Conservation (phyloP, 2,888 invertebrate species). For the Hypsopygia costalis region DNA sequence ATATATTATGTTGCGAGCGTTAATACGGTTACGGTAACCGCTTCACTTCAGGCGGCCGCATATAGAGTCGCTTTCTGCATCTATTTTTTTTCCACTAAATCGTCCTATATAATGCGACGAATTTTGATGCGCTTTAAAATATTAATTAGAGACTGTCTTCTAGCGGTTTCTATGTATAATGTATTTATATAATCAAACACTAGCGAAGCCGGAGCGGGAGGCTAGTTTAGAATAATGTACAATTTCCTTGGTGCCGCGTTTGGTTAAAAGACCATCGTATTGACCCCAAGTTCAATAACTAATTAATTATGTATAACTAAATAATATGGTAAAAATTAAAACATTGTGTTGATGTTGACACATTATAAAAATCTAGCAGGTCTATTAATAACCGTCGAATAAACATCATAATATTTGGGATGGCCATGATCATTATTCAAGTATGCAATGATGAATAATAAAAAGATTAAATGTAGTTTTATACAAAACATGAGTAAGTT, state of each 20-base stretch:
- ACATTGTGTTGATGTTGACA: slow-evolving; percentile 35
- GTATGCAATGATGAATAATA: slow-evolving; percentile 48
- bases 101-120: too few relatives aligned
- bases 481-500: slow-evolving; percentile 27
- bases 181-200: too few relatives aligned
- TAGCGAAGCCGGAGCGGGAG: too few relatives aligned
- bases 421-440: slow-evolving; percentile 56
- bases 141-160: too few relatives aligned
- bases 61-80: too few relatives aligned
- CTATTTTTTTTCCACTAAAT: too few relatives aligned
- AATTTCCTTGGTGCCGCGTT: not conserved
- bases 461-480: slow-evolving; percentile 35
- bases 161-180: too few relatives aligned
- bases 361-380: slow-evolving; percentile 23
- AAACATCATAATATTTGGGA: slow-evolving; percentile 35
- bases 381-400: slow-evolving; percentile 30
- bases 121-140: too few relatives aligned
- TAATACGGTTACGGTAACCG: too few relatives aligned
- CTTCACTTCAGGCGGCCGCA: too few relatives aligned
- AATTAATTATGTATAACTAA: slow-evolving; percentile 14
- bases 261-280: slow-evolving; percentile 1
- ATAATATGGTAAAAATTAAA: slow-evolving; percentile 19
- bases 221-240: too few relatives aligned
- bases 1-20: too few relatives aligned
- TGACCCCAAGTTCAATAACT: slow-evolving; percentile 9